Evolutionary conservation across 2,113 vertebrate genomes (phyloP).

Genomic region (Ancistrus triradiatus): DNA sequence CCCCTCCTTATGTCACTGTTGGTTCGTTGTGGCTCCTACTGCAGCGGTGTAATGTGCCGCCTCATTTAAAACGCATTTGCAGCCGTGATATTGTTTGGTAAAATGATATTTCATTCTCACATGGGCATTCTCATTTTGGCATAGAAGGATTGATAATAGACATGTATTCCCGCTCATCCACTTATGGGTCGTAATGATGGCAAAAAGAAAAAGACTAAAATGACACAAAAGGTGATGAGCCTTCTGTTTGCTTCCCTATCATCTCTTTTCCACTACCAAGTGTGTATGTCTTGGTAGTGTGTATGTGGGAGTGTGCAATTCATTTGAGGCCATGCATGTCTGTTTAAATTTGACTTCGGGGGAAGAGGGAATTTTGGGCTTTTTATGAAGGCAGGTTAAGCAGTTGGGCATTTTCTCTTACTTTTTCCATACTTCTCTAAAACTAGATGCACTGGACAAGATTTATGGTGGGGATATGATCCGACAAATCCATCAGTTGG

Average conservation of each 20-base stretch:
- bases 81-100: slow-evolving; percentile 59
- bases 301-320: too few species aligned
- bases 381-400: too few species aligned
- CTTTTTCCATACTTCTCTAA: too few species aligned
- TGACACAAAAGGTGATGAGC: slow-evolving; percentile 55
- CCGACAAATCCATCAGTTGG: too few species aligned
- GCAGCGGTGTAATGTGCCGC: slow-evolving; percentile 63
- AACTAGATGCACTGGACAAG: too few species aligned
- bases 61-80: slow-evolving; percentile 73
- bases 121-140: slow-evolving; percentile 49
- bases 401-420: too few species aligned
- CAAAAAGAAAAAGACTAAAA: slow-evolving; percentile 44
- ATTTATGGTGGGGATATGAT: too few species aligned
- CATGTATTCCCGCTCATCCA: slow-evolving; percentile 42
- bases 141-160: slow-evolving; percentile 44
- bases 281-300: too few species aligned
- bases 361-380: too few species aligned
- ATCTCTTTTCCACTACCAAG: background rate
- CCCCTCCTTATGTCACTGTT: slow-evolving; percentile 62
- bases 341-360: too few species aligned
- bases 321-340: too few species aligned
- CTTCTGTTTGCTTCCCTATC: slow-evolving; percentile 20
- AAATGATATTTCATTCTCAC: slow-evolving; percentile 58
- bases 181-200: slow-evolving; percentile 37
- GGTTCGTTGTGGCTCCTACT: slow-evolving; percentile 62